phyloP scores from a whole-genome alignment of 2,888 invertebrate genomes.

The Endotricha flammealis region DNA sequence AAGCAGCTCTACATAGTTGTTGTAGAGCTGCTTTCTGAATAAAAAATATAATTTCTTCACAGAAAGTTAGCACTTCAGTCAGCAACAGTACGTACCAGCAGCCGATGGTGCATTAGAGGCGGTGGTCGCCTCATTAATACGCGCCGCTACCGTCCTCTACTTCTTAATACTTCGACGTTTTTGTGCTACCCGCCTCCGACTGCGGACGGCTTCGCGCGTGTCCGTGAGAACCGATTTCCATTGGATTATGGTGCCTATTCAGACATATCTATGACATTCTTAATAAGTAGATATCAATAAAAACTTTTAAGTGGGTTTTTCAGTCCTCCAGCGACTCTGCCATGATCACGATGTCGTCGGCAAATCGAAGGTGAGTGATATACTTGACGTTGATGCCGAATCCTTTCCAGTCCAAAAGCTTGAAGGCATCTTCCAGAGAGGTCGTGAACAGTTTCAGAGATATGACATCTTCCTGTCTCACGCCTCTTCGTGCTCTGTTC shows the following conservation, averaged over 20 bases:
- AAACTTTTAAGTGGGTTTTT: conserved; percentile 10
- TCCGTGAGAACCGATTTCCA: conserved; percentile 66
- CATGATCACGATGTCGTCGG: no score
- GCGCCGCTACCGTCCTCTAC: conserved; percentile 46
- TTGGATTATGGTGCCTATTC: conserved; percentile 8
- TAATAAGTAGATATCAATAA: neutral
- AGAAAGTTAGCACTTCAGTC: conserved; percentile 12
- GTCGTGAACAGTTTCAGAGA: no score
- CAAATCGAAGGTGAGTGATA: no score
- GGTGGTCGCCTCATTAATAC: conserved; percentile 56
- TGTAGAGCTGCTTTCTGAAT: no score
- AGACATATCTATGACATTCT: neutral
- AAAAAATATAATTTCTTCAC: no score
- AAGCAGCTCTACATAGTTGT: no score
- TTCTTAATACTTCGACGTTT: conserved; percentile 33
- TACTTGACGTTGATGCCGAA: no score
- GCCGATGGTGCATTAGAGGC: conserved; percentile 25
- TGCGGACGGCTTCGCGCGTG: conserved; percentile 46
- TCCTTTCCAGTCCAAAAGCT: no score
- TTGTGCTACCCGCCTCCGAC: conserved; percentile 5
- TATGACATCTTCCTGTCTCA: no score
- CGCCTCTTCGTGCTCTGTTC: no score
- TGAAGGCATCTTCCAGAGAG: no score
- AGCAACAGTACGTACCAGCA: conserved; percentile 36
- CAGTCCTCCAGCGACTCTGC: no score